A percentile compares a stretch with the other conserved stretches of the same genome.
Conservation (phyloP, 2,113 vertebrate genomes). For the Bettongia penicillata region DNA sequence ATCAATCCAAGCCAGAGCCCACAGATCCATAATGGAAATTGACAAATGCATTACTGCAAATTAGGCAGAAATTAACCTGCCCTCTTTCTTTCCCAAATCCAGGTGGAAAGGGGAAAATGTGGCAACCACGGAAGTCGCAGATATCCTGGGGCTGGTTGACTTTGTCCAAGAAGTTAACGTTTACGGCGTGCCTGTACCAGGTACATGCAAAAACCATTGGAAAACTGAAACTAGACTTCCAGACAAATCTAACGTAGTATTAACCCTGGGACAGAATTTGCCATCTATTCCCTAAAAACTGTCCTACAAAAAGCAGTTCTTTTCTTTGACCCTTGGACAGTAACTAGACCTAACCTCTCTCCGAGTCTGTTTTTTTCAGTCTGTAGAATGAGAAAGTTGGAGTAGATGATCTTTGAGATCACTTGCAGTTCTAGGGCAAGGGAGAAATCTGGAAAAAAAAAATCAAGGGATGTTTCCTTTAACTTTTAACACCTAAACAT, state of each 20-base stretch:
- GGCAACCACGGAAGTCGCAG: conserved; percentile 87
- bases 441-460: neutral
- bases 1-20: neutral
- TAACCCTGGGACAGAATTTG: neutral
- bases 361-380: too few relatives aligned
- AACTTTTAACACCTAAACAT: neutral
- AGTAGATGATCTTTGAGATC: neutral
- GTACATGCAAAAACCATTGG: conserved; percentile 74
- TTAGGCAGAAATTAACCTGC: neutral
- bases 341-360: neutral
- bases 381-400: neutral
- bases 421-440: neutral
- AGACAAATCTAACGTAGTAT: neutral
- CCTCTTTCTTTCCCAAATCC: conserved; percentile 49
- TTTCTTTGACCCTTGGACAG: neutral
- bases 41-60: neutral
- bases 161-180: conserved; percentile 88
- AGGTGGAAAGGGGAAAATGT: conserved; percentile 97
- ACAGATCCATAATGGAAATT: neutral
- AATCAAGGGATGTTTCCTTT: neutral
- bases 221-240: neutral
- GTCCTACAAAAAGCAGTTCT: neutral
- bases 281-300: neutral
- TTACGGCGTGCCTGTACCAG: conserved; percentile 91
- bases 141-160: conserved; percentile 78